phyloP scores from a whole-genome alignment of 2,888 invertebrate genomes.

The Stictocephala bisonia region DNA sequence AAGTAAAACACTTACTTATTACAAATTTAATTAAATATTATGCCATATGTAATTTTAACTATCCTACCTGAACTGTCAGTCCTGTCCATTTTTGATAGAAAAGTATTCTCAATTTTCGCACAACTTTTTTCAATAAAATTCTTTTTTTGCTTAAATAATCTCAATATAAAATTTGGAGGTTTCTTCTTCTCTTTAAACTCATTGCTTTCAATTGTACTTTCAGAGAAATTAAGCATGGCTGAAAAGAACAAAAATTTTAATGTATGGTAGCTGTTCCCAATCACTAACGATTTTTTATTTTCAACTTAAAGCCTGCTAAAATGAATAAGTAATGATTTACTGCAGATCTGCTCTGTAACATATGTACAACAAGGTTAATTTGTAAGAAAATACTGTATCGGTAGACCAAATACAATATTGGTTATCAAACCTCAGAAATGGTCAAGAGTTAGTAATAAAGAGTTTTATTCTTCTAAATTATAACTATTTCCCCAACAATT shows the following conservation, averaged over 20 bases:
- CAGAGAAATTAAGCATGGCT: constrained; percentile 55
- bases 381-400: no score
- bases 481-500: no score
- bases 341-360: no score
- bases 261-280: not conserved
- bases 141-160: constrained; percentile 55
- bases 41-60: not conserved
- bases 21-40: not conserved
- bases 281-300: no score
- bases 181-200: constrained; percentile 51
- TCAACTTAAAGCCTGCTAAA: not conserved
- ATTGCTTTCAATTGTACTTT: constrained; percentile 52
- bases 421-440: no score
- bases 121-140: constrained; percentile 42
- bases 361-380: no score
- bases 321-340: not conserved
- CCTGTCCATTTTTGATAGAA: constrained; percentile 42
- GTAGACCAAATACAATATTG: no score
- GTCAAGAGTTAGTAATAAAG: no score
- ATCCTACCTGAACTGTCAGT: constrained; percentile 19
- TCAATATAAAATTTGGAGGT: constrained; percentile 55
- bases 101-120: constrained; percentile 49
- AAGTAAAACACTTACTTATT: not conserved
- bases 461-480: no score
- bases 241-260: constrained; percentile 20